Base-by-base conservation (phyloP, 2,888 invertebrate species). In the Diarsia mendica region DNA sequence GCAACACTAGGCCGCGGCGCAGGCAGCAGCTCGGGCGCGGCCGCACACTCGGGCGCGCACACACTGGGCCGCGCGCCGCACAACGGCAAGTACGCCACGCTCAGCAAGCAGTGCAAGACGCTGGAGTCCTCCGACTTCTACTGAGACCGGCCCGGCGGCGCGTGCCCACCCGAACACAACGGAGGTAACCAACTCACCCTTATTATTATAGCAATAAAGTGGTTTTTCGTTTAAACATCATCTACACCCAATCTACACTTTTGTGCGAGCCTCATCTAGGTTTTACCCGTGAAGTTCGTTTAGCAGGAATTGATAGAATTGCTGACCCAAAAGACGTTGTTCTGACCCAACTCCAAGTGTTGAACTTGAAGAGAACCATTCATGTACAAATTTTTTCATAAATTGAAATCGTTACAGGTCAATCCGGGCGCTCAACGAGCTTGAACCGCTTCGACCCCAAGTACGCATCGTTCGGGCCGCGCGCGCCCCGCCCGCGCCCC, bases 41-140 rank as follows among this genome's bases (percentile, higher is more conserved):
- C 88, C 70, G 89, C 90, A 67, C 94, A 96, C 89, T 93, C 97
- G 96, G 95, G 95, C 89, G 94, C 95, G 87, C 98, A 97, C 96
- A 98, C 97, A 91, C 97, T 97, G 88, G 98, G 97, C 92, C 97
- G 98, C 91, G 97, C 97, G 94, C 97, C 97, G 89, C 97, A 98
- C 97, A 98, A 98, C 97, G 98, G 98, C 96, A 98, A 99, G 98
- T 99, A 98, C 98, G 98, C 98, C 96, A 99, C 98, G 97, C 97
- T 99, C 97, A 98, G 98, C 98, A 98, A 98, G 97, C 98, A 99
- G 97, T 99, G 99, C 98, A 99, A 99, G 97, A 99, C 99, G 92
- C 97, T 99, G 88, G 99, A 99, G 97, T 98, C 98, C 92, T 98
- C 98, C 93, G 98, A 99, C 97, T 99, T 98, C 97, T 99, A 99